Evolutionary conservation across 2,888 invertebrate species (phyloP).

Genomic region (Conomelus anceps): DNA sequence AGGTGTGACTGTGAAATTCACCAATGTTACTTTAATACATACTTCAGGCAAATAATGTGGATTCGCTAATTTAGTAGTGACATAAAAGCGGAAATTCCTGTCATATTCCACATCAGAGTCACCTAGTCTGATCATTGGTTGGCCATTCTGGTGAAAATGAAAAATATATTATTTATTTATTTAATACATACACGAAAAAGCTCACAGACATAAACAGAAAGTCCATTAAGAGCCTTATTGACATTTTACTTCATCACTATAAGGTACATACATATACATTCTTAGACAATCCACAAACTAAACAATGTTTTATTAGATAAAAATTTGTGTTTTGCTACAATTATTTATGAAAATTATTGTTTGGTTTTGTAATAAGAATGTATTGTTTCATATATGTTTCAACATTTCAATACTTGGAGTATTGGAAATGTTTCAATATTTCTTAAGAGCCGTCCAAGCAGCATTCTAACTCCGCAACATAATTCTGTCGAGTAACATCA

Average conservation of each 20-base stretch:
- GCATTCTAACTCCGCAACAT: too few species aligned
- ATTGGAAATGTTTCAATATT: too few species aligned
- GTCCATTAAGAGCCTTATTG: too few species aligned
- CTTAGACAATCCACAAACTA: background rate
- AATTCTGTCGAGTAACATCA: too few species aligned
- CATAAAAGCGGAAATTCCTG: slow-evolving; percentile 73
- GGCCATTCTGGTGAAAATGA: slow-evolving; percentile 56
- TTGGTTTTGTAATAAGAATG: too few species aligned
- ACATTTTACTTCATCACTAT: background rate
- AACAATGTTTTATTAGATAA: background rate
- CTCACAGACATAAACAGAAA: too few species aligned
- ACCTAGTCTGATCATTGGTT: slow-evolving; percentile 73
- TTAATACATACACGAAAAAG: too few species aligned
- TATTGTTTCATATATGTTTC: too few species aligned
- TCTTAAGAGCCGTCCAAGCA: too few species aligned
- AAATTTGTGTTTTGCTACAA: background rate
- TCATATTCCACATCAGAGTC: slow-evolving; percentile 89
- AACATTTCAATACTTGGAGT: too few species aligned
- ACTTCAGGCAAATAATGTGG: slow-evolving; percentile 91
- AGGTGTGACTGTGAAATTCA: slow-evolving; percentile 88
- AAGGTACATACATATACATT: background rate
- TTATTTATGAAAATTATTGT: too few species aligned
- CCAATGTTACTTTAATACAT: slow-evolving; percentile 84
- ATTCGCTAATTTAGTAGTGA: slow-evolving; percentile 86
- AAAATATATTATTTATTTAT: background rate